Conservation (phyloP, 1,140 invertebrate species). For the Aphidius gifuensis region DNA sequence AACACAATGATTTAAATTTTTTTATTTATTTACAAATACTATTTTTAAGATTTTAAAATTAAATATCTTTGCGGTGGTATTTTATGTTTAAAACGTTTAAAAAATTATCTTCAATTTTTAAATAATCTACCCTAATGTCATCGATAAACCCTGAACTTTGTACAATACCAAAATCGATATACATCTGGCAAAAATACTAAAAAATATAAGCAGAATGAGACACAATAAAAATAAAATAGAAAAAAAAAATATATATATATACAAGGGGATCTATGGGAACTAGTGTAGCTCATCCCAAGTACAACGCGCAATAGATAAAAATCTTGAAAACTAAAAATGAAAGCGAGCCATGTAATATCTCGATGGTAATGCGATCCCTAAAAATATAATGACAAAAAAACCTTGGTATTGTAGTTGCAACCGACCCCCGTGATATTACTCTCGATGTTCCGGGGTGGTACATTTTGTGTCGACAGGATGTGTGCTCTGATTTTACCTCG, state of each 20-base stretch:
- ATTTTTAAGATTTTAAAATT: too few relatives aligned
- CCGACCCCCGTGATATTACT: constrained; percentile 18
- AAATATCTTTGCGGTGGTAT: too few relatives aligned
- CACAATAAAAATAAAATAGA: background rate
- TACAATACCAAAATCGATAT: too few relatives aligned
- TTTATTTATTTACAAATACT: too few relatives aligned
- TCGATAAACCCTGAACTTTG: too few relatives aligned
- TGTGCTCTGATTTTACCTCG: constrained; percentile 36
- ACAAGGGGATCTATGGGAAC: constrained; percentile 23
- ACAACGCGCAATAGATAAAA: constrained; percentile 35
- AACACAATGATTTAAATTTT: too few relatives aligned
- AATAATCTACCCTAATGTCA: too few relatives aligned
- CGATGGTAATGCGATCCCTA: constrained; percentile 43
- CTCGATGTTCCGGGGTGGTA: constrained; percentile 32
- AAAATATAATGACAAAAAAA: constrained; percentile 39
- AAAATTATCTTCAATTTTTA: too few relatives aligned
- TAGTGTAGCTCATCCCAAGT: constrained; percentile 16
- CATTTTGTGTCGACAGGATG: constrained; percentile 34
- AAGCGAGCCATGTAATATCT: constrained; percentile 37
- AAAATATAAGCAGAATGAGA: background rate
- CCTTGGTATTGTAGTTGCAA: constrained; percentile 17
- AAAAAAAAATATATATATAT: background rate
- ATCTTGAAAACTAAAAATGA: constrained; percentile 37
- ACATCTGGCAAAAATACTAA: too few relatives aligned
- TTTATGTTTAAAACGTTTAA: too few relatives aligned